Evolutionary conservation across 2,888 invertebrate genomes (phyloP).

Genomic region (Phorcus lineatus): DNA sequence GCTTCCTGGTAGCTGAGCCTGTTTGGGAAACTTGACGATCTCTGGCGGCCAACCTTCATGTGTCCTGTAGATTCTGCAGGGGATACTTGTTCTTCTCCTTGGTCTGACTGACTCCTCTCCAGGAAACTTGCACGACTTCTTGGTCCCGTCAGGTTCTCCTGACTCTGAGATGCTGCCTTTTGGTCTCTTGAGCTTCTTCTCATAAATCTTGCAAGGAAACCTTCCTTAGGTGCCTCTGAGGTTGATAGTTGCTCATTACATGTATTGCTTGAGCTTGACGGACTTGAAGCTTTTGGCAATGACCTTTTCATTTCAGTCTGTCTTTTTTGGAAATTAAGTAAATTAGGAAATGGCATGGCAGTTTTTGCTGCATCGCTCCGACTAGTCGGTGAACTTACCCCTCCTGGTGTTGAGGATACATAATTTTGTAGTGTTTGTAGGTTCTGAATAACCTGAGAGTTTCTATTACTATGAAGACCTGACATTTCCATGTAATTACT

Average conservation of each 20-base stretch:
- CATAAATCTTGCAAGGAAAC: constrained; percentile 63
- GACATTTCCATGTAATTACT: constrained; percentile 68
- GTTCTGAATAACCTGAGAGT: constrained; percentile 45
- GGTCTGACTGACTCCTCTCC: constrained; percentile 45
- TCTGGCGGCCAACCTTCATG: constrained; percentile 46
- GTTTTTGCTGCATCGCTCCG: constrained; percentile 17
- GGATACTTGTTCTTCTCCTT: constrained; percentile 33
- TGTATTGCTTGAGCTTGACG: not conserved
- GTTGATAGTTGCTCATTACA: not conserved
- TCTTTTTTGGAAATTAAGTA: constrained; percentile 49
- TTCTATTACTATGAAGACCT: constrained; percentile 48
- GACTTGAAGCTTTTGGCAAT: not conserved
- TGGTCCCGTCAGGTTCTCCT: constrained; percentile 55
- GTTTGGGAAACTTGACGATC: constrained; percentile 70
- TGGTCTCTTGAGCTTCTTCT: constrained; percentile 65
- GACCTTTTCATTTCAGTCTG: constrained; percentile 34
- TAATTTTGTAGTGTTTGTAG: constrained; percentile 48
- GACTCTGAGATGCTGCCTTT: constrained; percentile 61
- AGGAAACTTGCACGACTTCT: constrained; percentile 41
- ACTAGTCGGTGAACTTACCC: constrained; percentile 20
- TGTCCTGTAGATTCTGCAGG: constrained; percentile 26
- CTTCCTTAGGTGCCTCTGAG: constrained; percentile 43
- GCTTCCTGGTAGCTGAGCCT: constrained; percentile 52
- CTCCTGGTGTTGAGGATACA: constrained; percentile 39
- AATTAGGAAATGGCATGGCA: constrained; percentile 48